Conservation (phyloP, 2,113 vertebrate genomes). For the Mormoops blainvillei region DNA sequence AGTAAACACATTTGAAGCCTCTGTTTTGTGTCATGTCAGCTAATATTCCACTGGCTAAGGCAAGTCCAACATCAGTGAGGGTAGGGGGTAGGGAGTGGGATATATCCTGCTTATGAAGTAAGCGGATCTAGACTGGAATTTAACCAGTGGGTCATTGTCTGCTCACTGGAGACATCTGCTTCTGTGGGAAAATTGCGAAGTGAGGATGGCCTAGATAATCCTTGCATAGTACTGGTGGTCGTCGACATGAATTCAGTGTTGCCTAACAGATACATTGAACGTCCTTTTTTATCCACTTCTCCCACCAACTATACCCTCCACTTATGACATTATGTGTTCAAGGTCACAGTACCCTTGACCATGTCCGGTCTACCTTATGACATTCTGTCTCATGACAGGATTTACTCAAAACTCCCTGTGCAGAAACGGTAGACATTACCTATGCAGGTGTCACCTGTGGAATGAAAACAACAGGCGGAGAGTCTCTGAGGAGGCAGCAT, state of each 20-base stretch:
- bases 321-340: neutral
- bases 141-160: neutral
- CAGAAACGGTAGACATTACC: neutral
- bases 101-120: neutral
- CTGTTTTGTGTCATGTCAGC: neutral
- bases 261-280: neutral
- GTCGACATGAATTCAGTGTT: neutral
- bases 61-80: neutral
- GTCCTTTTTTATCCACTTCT: neutral
- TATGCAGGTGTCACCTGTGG: neutral
- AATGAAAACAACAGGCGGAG: neutral
- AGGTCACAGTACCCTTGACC: neutral
- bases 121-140: neutral
- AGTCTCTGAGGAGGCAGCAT: neutral
- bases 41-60: neutral
- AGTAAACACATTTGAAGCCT: neutral
- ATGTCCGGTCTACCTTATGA: neutral
- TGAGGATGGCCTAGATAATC: neutral
- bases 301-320: neutral
- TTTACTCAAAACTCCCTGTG: neutral
- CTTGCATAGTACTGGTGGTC: neutral
- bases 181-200: neutral
- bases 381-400: neutral
- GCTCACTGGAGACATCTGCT: neutral
- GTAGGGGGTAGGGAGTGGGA: rapidly evolving